Evolutionary conservation across 2,888 invertebrate genomes (phyloP), one percentile per base, ranked within the genome.

Genomic region (Anagyrus pseudococci): DNA sequence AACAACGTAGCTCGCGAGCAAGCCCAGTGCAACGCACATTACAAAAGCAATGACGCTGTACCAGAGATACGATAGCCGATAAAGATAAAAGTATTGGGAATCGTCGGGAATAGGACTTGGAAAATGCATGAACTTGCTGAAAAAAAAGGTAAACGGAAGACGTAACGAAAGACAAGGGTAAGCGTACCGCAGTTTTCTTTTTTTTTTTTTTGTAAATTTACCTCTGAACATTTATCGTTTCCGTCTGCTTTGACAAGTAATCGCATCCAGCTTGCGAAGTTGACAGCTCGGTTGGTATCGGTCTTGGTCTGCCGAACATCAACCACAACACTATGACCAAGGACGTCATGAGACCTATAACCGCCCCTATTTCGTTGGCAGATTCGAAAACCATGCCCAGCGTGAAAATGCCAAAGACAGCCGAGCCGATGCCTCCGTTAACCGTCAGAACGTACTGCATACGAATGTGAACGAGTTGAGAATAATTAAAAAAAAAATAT

Each of bases 371-470:
- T 80, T 93, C 87, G 75, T 90, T 92, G 4, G 90, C 88, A 56
- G 82, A 84, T 15, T 89, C 87, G 41, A 89, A 88, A 69, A 89
- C 88, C 91, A 96, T 93, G 70, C 95, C 95, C 26, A 94, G 82
- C 0, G 93, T 89, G 76, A 95, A 96, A 1, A 95, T 82, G 0
- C 91, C 94, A 23, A 95, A 82, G n/a, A 94, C 78, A 0, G 95
- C 95, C 0, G 95, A 95, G 0, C 94, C 94, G 2, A 93, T 88
- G 0, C 93, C 90, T 1, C 94, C 94, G 74, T 95, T 94, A 68
- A 94, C 91, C 0, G 93, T 93, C 8, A 94, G 82, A 0, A 93
- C 87, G 0, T 92, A 91, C 74, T 76, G 49, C 2, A 62, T 66
- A 54, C 10, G 43, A 60, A 50, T 43, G 20, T 52, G 49, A 41